These are phyloP conservation scores for Agrochola circellaris DNA, from an alignment of 2,888 invertebrate species.

Conservation along the genomic window DNA sequence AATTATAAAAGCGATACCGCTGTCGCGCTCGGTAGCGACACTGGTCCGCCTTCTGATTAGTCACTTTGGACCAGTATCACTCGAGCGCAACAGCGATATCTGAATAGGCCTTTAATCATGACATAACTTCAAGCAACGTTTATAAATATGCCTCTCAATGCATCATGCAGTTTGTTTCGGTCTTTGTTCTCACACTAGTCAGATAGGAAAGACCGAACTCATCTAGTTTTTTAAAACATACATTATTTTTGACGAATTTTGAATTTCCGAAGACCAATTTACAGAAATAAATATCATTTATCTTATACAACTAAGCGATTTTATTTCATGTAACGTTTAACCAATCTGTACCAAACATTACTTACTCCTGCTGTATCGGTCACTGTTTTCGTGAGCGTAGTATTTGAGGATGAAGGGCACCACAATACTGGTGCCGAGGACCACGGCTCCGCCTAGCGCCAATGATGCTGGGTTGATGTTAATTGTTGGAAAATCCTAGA, in stretches of 20 bases:
- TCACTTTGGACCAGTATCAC: no score
- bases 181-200: neutral
- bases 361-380: slow-evolving; percentile 81
- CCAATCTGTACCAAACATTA: slow-evolving; percentile 35
- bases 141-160: neutral
- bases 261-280: neutral
- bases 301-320: neutral
- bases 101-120: no score
- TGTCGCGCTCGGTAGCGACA: no score
- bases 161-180: neutral
- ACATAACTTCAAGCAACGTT: neutral
- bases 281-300: neutral
- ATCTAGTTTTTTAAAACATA: neutral
- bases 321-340: neutral
- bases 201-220: neutral
- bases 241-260: neutral
- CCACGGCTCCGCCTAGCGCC: slow-evolving; percentile 90
- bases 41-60: no score
- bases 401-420: slow-evolving; percentile 87
- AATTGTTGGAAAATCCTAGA: slow-evolving; percentile 87
- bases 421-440: slow-evolving; percentile 89
- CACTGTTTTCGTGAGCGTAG: slow-evolving; percentile 65
- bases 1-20: no score
- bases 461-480: slow-evolving; percentile 92
- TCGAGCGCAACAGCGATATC: no score